Evolutionary conservation across 2,888 invertebrate species (phyloP), one percentile per base, ranked within the genome.

Genomic region (Agrochola macilenta): DNA sequence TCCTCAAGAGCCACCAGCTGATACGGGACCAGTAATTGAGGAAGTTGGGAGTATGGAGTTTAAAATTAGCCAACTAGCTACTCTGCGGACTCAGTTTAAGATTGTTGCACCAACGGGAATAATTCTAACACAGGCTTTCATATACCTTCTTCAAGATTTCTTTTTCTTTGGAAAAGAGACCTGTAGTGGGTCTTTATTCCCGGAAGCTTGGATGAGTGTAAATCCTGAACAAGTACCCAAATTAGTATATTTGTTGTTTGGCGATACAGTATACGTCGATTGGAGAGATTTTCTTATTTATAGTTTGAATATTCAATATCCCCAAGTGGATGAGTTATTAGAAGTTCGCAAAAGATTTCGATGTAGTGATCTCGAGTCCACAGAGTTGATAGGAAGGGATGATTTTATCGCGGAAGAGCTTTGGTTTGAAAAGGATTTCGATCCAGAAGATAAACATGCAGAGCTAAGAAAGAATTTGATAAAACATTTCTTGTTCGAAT

Each of bases 201-300:
- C 94, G 70, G 90, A 93, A 89, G 69, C 89, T 17, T 97, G 97
- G 97, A 93, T 89, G 79, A 90, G 88, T 20, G 83, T 97, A 20
- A 93, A 95, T 82, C 93, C 96, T 1, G 94, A 94, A 54, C 93
- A 97, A 82, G 92, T 97, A 46, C 91, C 95, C 1, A 94, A 93
- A 84, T 86, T 97, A 58, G 94, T 97, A 0, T 91, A 90, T 71
- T 85, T 91, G 57, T 80, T 97, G 26, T 98, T 97, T 89, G 97
- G 97, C 0, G 95, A 97, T 65, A 95, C 95, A 0, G 96, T 96
- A 17, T 97, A 97, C 81, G 89, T 98, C 17, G 97, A 97, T 87
- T 98, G 98, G 98, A 97, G 97, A 88, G 97, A 98, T 91, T 98
- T 98, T 88, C 93, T 98, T 20, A 94, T 98, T 83, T 97, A 97